Conservation (phyloP, 35 echinoderm and acorn worm species). For the Strongylocentrotus purpuratus region DNA sequence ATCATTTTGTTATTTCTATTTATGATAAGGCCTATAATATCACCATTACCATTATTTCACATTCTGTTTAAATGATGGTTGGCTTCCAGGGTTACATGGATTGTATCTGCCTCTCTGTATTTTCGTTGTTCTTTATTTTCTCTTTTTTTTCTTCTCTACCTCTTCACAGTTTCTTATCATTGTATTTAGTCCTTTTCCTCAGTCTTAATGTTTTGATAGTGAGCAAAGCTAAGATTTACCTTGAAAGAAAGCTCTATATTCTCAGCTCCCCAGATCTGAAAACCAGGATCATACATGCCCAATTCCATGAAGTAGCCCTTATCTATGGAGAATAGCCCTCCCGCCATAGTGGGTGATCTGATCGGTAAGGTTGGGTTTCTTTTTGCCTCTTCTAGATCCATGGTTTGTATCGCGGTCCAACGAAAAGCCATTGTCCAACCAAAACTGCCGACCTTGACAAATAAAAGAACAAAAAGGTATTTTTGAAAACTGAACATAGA, state of each 20-base stretch:
- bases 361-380: neutral
- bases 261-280: slow-evolving; percentile 72
- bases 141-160: too few relatives aligned
- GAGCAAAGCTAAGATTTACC: slow-evolving; percentile 12
- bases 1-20: neutral
- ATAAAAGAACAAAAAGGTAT: neutral
- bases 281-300: slow-evolving; percentile 57
- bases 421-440: neutral
- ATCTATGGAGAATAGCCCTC: slow-evolving; percentile 64
- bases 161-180: too few relatives aligned
- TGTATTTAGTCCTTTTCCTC: too few relatives aligned
- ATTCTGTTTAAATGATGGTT: neutral
- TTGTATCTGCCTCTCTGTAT: too few relatives aligned
- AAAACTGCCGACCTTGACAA: slow-evolving; percentile 29
- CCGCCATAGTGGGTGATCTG: slow-evolving; percentile 66
- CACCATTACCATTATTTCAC: neutral
- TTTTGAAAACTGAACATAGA: too few relatives aligned
- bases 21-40: neutral
- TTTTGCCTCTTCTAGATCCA: neutral
- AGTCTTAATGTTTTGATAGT: neutral
- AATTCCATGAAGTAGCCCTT: slow-evolving; percentile 70
- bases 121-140: neutral
- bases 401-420: neutral
- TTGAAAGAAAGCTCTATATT: slow-evolving; percentile 76
- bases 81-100: too few relatives aligned